A percentile compares a stretch with the other conserved stretches of the same genome.
phyloP scores from a whole-genome alignment of 35 echinoderm and acorn worm species.

The Hemicentrotus pulcherrimus region DNA sequence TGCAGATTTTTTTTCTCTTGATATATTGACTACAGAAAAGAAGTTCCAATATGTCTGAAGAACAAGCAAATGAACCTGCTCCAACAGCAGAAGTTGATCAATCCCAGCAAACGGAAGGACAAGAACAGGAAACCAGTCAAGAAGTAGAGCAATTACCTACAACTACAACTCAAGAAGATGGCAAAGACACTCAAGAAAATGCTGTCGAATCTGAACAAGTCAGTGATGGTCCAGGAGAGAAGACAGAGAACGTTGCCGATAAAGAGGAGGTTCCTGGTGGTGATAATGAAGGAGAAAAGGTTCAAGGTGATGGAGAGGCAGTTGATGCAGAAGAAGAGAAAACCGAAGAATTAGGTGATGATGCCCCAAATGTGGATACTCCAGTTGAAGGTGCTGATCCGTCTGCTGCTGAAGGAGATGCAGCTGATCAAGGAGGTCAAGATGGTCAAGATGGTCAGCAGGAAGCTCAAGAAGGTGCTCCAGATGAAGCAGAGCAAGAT shows the following conservation, averaged over 20 bases:
- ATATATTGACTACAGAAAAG: neutral
- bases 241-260: neutral
- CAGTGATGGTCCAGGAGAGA: neutral
- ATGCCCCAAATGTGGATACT: neutral
- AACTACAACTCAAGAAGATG: conserved; percentile 12
- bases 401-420: conserved; percentile 13
- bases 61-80: conserved; percentile 25
- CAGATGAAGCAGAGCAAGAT: conserved; percentile 8
- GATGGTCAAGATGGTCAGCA: neutral
- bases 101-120: conserved; percentile 31
- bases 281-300: neutral
- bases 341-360: conserved; percentile 9
- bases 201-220: neutral
- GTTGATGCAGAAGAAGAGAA: conserved; percentile 2
- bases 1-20: neutral
- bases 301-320: conserved; percentile 38
- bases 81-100: conserved; percentile 25
- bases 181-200: conserved; percentile 26
- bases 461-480: neutral
- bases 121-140: neutral
- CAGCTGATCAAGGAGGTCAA: neutral
- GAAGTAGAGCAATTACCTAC: conserved; percentile 4
- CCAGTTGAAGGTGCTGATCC: conserved; percentile 28
- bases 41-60: conserved; percentile 29
- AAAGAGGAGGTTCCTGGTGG: neutral